Evolutionary conservation across 2,113 vertebrate species (phyloP), one percentile per base, ranked within the genome.

Genomic region (Channa argus): DNA sequence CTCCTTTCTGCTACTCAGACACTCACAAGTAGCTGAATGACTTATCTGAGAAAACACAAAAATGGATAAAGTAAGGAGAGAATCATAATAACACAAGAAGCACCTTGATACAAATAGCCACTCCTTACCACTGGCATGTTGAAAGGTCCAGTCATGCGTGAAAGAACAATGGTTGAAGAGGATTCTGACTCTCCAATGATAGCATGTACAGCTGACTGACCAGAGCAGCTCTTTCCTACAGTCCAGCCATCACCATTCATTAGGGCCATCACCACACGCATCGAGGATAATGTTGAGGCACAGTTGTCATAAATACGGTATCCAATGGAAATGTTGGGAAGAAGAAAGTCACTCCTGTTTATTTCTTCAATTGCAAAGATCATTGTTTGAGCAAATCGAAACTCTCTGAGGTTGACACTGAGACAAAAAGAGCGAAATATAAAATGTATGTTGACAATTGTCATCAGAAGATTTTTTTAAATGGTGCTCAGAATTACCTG

Each of bases 181-280:
- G 94, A 94, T 63, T 93, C 93, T 1, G 93, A 92, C 73, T 94
- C 93, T 9, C 94, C 94, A 4, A 95, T 94, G 43, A 95, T 93
- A 38, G 91, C 92, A 65, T 92, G 91, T 33, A 95, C 91, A 43
- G 82, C 67, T 41, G 93, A 75, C 41, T 90, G 80, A 49, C 90
- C 85, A 11, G 71, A 81, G 51, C 93, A 94, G 9, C 13, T 56
- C 24, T 83, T 70, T 8, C 63, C 71, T 10, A 51, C 38, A 37
- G 37, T 79, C 69, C 45, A 4, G 2, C 88, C 90, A 51, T 80
- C 67, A 5, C 89, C 85, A n/a, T 93, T 94, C 80, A 94, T 83
- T 7, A 94, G 58, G 15, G 88, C 92, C 93, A 95, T 93, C 2
- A 85, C 92, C 11, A 91, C 86, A 45, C 86, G 89, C 87, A 95